A percentile compares a stretch with the other conserved stretches of the same genome.
Evolutionary conservation across 2,797 vertebrate species (phyloP).

Genomic region (Zonotrichia albicollis): DNA sequence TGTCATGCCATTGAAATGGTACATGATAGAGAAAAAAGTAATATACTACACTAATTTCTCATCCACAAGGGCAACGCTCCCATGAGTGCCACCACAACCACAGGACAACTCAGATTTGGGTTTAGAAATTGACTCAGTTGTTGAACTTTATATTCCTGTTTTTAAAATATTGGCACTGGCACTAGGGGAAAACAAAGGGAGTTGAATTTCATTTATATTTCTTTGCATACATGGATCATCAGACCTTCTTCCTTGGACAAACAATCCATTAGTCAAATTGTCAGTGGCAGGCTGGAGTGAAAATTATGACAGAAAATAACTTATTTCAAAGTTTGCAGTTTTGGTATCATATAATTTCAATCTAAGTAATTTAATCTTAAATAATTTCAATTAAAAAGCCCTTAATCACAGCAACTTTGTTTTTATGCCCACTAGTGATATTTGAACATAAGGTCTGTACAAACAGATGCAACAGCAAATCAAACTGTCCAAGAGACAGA

Average conservation of each 20-base stretch:
- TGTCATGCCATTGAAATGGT: not conserved
- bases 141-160: not conserved
- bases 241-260: not conserved
- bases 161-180: not conserved
- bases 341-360: not conserved
- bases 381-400: not conserved
- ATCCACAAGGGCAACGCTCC: not conserved
- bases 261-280: not conserved
- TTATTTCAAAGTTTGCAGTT: not conserved
- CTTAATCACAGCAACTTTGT: not conserved
- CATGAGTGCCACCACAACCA: not conserved
- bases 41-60: not conserved
- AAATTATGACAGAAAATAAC: not conserved
- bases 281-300: not conserved
- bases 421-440: not conserved
- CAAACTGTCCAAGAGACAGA: not conserved
- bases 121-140: not conserved
- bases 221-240: not conserved
- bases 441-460: not conserved
- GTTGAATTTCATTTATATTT: not conserved
- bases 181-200: not conserved
- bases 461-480: not conserved
- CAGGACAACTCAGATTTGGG: not conserved
- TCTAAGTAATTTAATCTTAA: not conserved
- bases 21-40: accelerated